phyloP scores from a whole-genome alignment of 2,113 vertebrate genomes.

The Percina caprodes region DNA sequence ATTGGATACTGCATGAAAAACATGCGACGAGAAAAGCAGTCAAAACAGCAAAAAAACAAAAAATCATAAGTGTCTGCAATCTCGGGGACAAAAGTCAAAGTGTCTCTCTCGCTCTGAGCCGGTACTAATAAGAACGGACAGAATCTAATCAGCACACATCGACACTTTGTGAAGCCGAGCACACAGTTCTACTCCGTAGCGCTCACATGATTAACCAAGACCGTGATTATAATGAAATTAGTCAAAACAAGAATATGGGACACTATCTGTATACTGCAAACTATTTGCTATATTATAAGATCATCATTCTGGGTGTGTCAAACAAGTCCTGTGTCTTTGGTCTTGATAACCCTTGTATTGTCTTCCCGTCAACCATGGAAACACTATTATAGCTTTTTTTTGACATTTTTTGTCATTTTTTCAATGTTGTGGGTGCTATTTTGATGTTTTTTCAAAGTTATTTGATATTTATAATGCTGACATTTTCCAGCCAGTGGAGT shows the following conservation, averaged over 20 bases:
- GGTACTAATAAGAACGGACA: constrained; percentile 48
- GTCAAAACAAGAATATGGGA: constrained; percentile 16
- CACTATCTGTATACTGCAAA: not conserved
- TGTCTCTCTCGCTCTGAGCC: not conserved
- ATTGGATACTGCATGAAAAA: not conserved
- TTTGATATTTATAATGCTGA: no score
- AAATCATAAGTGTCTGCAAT: not conserved
- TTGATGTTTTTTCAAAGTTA: no score
- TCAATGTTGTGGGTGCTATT: no score
- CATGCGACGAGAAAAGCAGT: not conserved
- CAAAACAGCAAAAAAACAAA: constrained; percentile 6
- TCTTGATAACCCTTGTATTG: no score
- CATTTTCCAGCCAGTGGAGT: no score
- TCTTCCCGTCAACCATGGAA: no score
- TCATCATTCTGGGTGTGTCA: not conserved
- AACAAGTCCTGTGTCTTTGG: not conserved
- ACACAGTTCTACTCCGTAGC: constrained; percentile 16
- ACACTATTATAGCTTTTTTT: no score
- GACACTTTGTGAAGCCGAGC: constrained; percentile 44
- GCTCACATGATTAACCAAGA: constrained; percentile 10
- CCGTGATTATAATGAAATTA: not conserved
- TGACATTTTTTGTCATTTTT: no score
- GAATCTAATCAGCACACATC: constrained; percentile 45
- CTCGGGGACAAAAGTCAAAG: not conserved
- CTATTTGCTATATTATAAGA: not conserved